Evolutionary conservation across 1,140 invertebrate species (phyloP), one percentile per base, ranked within the genome.

Genomic region (Drosophila seguyi): DNA sequence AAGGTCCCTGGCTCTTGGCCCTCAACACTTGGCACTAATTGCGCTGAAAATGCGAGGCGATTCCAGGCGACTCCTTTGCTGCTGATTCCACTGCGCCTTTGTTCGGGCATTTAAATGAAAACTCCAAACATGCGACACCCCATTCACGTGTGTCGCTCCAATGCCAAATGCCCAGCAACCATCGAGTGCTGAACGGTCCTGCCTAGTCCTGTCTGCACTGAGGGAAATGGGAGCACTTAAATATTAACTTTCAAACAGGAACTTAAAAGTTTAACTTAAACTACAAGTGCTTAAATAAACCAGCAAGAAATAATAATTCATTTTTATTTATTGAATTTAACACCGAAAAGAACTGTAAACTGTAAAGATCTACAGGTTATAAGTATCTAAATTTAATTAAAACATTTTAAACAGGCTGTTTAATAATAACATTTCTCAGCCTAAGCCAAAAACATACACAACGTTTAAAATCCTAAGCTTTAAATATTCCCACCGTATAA

Each of bases 81-180:
- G n/a, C 48, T 53, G 31, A 20, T 29, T 58, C 56, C 11, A 25
- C 25, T 44, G 36, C n/a, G n/a, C 29, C 55, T 67, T 52, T 74
- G 44, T 79, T 56, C 27, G 34, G 41, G 44, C 45, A 74, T 60
- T 79, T 67, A 72, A 72, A 80, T 85, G 66, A 60, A 72, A 85
- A 58, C 47, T 62, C 44, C 50, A 59, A 78, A 78, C 60, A 79
- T 71, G 65, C 73, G 73, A 75, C 81, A 81, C 56, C 75, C 83
- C 74, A 75, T 84, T 75, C 72, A 82, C 31, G 56, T 18, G 34
- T 65, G 44, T 34, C 18, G 61, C 36, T 36, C 27, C 34, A 20
- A 38, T 53, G 42, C 56, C n/a, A 42, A 66, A 67, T 34, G 74
- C 20, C 48, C 36, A 45, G 45, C 18, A 47, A 60, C 31, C 71